A percentile compares a stretch with the other conserved stretches of the same genome.
Conservation (phyloP, 2,888 invertebrate species). For the Branchellion lobata region DNA sequence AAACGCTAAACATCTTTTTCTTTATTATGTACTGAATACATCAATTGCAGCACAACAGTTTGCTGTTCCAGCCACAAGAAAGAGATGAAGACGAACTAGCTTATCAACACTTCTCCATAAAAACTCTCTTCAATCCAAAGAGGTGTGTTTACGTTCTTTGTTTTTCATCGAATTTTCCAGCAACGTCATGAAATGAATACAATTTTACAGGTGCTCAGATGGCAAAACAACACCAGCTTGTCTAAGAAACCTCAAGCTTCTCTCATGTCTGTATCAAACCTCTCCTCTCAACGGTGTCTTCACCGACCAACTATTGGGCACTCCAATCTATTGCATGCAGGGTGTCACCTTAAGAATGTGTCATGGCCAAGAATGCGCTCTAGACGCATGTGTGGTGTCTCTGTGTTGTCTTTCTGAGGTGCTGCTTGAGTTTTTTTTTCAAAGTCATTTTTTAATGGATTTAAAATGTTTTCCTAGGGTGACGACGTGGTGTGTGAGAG, state of each 20-base stretch:
- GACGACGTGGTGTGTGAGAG: neutral
- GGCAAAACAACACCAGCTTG: neutral
- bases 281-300: neutral
- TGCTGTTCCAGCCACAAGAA: too few species aligned
- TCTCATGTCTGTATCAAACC: neutral
- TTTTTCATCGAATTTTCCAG: too few species aligned
- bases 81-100: too few species aligned
- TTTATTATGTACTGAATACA: too few species aligned
- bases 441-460: too few species aligned
- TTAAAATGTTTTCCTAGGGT: too few species aligned
- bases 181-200: too few species aligned
- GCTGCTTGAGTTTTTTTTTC: too few species aligned
- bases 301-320: neutral
- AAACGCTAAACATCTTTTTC: too few species aligned
- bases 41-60: too few species aligned
- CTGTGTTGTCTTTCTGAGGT: neutral
- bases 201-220: neutral
- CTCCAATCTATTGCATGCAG: neutral
- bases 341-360: neutral
- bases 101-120: neutral
- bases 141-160: neutral
- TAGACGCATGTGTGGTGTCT: neutral
- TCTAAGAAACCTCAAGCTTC: conserved; percentile 8
- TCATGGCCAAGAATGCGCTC: neutral
- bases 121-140: neutral